These are phyloP conservation scores for Zaprionus vittiger DNA, from an alignment of 1,140 invertebrate species.

Conservation along the genomic window DNA sequence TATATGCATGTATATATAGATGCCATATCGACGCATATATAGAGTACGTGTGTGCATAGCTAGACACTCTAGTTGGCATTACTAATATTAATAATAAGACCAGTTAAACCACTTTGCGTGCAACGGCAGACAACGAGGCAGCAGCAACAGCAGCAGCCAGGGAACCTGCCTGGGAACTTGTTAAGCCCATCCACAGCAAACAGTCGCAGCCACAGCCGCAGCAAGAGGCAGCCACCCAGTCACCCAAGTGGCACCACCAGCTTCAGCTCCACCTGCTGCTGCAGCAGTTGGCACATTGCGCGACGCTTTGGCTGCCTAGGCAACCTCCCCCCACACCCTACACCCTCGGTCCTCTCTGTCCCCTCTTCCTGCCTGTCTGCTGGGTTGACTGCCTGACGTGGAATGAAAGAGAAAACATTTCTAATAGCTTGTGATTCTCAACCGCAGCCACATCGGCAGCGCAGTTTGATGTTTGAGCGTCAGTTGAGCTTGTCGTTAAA, in stretches of 20 bases:
- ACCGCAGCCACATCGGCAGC: neutral
- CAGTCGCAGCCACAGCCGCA: constrained; percentile 30
- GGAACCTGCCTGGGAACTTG: constrained; percentile 11
- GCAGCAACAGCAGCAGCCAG: constrained; percentile 21
- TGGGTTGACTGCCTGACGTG: constrained; percentile 27
- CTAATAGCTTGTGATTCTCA: constrained; percentile 24
- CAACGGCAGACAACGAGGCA: constrained; percentile 69
- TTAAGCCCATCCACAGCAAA: constrained; percentile 33
- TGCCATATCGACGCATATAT: constrained; percentile 17
- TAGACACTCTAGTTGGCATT: constrained; percentile 53
- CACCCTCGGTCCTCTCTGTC: constrained; percentile 39
- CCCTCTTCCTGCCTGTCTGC: constrained; percentile 26
- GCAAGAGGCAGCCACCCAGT: constrained; percentile 30
- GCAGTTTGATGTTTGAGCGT: neutral
- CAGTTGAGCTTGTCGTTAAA: neutral
- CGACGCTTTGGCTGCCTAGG: constrained; percentile 38
- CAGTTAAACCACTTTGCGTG: constrained; percentile 74
- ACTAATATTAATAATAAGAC: constrained; percentile 75
- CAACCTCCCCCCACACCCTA: constrained; percentile 35
- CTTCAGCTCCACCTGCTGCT: constrained; percentile 8
- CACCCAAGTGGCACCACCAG: constrained; percentile 33
- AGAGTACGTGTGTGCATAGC: constrained; percentile 25
- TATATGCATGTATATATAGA: neutral
- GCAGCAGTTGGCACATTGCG: constrained; percentile 23
- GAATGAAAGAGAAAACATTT: constrained; percentile 48